A percentile compares a stretch with the other conserved stretches of the same genome.
phyloP scores from a whole-genome alignment of 2,797 vertebrate genomes.

The Lagorchestes hirsutus region DNA sequence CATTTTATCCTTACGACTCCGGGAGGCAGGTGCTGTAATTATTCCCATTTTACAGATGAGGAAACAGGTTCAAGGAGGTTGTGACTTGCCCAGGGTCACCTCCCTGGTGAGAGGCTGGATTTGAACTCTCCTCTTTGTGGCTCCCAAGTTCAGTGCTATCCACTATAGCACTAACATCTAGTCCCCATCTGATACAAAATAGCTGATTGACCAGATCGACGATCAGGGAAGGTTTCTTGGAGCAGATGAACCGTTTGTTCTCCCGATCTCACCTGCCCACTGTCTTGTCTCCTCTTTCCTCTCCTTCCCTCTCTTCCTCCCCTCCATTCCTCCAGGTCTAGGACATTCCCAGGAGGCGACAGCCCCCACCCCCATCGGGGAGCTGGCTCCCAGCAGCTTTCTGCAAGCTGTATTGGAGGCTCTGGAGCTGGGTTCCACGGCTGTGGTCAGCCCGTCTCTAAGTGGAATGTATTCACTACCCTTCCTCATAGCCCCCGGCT shows the following conservation, averaged over 20 bases:
- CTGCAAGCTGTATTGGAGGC: slow-evolving; percentile 90
- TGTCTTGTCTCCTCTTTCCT: not conserved
- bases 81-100: not conserved
- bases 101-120: not conserved
- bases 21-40: too few species aligned
- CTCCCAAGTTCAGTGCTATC: not conserved
- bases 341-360: slow-evolving; percentile 90
- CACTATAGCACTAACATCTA: not conserved
- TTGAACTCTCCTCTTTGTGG: not conserved
- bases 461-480: slow-evolving; percentile 98
- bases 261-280: slow-evolving; percentile 24
- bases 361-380: slow-evolving; percentile 88
- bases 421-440: slow-evolving; percentile 88
- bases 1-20: too few species aligned
- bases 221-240: slow-evolving; percentile 35
- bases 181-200: not conserved
- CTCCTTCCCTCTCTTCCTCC: not conserved
- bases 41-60: not conserved
- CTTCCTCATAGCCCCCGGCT: slow-evolving; percentile 90
- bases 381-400: slow-evolving; percentile 90
- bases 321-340: slow-evolving; percentile 86
- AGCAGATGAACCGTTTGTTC: not conserved
- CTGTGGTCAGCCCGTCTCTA: slow-evolving; percentile 95
- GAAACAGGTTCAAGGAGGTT: not conserved
- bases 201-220: not conserved